Evolutionary conservation across 2,888 invertebrate species (phyloP).

Genomic region (Alloplasta piceator): DNA sequence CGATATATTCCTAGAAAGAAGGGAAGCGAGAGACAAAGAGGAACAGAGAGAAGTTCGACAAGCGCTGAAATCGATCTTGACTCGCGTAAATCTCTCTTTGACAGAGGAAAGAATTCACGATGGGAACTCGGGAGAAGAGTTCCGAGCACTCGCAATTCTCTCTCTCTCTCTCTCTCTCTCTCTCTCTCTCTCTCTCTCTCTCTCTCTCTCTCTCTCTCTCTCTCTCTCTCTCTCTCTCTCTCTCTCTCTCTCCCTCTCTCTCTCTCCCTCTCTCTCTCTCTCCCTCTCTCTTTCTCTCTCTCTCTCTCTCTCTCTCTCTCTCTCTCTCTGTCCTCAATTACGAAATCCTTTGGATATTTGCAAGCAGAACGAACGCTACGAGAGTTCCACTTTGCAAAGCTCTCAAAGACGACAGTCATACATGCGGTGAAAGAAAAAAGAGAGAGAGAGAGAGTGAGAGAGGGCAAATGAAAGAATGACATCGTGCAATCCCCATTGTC

Average conservation of each 20-base stretch:
- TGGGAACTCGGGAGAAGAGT: slow-evolving; percentile 10
- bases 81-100: slow-evolving; percentile 64
- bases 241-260: no score
- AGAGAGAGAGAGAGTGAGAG: slow-evolving; percentile 16
- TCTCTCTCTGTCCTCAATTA: slow-evolving; percentile 67
- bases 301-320: slow-evolving; percentile 56
- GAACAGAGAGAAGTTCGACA: slow-evolving; percentile 49
- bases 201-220: slow-evolving; percentile 63
- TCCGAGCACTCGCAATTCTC: slow-evolving; percentile 14
- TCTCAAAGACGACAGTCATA: slow-evolving; percentile 37
- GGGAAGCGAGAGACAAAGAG: neutral
- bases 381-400: slow-evolving; percentile 61
- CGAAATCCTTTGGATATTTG: slow-evolving; percentile 70
- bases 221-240: no score
- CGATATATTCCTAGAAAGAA: neutral
- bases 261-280: no score
- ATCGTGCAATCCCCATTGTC: slow-evolving; percentile 72
- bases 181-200: slow-evolving; percentile 56
- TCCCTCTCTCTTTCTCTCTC: slow-evolving; percentile 48
- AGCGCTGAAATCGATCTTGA: slow-evolving; percentile 60
- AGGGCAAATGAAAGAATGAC: slow-evolving; percentile 60
- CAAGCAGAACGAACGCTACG: slow-evolving; percentile 67
- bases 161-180: slow-evolving; percentile 57
- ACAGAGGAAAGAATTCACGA: slow-evolving; percentile 12
- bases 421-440: slow-evolving; percentile 10